Evolutionary conservation across 1,140 invertebrate genomes (phyloP).

Genomic region (Drosophila santomea): DNA sequence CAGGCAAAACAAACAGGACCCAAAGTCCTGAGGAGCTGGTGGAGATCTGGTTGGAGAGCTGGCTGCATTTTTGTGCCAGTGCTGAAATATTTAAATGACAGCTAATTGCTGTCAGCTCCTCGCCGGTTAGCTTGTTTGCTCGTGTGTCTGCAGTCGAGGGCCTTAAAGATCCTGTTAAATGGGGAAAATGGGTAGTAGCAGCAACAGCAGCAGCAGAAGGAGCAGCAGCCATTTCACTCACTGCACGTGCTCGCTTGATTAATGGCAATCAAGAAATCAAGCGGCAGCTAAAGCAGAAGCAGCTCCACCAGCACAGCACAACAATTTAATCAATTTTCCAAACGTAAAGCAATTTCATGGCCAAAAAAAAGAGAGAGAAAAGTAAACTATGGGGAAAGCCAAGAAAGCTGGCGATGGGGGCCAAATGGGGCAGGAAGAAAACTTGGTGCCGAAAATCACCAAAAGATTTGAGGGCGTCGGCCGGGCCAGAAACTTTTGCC

Average conservation of each 20-base stretch:
- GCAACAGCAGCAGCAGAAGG: constrained; percentile 2
- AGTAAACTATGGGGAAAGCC: constrained; percentile 13
- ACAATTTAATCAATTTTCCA: constrained; percentile 81
- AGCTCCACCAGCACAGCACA: constrained; percentile 39
- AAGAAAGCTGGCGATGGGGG: constrained; percentile 10
- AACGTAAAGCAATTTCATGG: constrained; percentile 75
- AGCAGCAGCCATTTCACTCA: constrained; percentile 39
- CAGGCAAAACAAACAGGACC: constrained; percentile 39
- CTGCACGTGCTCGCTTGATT: constrained; percentile 67
- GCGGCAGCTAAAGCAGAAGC: constrained; percentile 50
- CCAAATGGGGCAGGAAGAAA: constrained; percentile 60
- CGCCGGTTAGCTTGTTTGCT: constrained; percentile 61
- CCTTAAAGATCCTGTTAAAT: constrained; percentile 23
- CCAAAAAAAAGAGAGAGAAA: constrained; percentile 24
- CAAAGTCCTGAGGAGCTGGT: constrained; percentile 28
- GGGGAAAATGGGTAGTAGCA: constrained; percentile 3
- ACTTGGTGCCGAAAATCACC: constrained; percentile 67
- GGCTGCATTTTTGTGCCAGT: constrained; percentile 67
- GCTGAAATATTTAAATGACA: constrained; percentile 82
- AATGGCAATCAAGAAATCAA: constrained; percentile 77
- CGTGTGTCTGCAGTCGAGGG: constrained; percentile 69
- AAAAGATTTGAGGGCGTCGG: constrained; percentile 61
- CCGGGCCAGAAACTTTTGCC: constrained; percentile 62
- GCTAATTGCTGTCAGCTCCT: constrained; percentile 71
- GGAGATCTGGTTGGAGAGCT: constrained; percentile 16